Evolutionary conservation across 2,113 vertebrate species (phyloP), one percentile per base, ranked within the genome.

Genomic region (Phyllostomus hastatus): DNA sequence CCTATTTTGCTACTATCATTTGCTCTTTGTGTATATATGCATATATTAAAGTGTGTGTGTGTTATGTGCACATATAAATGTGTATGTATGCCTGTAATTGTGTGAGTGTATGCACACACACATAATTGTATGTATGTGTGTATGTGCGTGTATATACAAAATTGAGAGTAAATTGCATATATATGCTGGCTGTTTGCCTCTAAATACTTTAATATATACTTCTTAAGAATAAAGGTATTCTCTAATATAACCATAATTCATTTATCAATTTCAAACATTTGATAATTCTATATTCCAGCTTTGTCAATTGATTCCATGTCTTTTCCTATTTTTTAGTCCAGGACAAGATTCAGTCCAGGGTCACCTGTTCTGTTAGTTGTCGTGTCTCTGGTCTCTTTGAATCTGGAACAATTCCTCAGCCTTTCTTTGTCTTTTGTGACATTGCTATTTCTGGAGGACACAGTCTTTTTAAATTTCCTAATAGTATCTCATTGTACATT

Each of bases 1-100:
- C 52, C 46, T 41, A 22, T 22, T 85, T 95, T 95, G 69, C 50
- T 81, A 73, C 90, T 94, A 70, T 46, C 14, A 73, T 92, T 92
- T 89, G 72, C 33, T 85, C 9, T 69, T 57, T 66, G 5, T 90
- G 11, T 84, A 35, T 57, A 26, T 80, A 26, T 54, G 4, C 14
- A 14, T 48, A 7, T 52, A 12, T 79, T 7, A 54, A 69, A 28
- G 54, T 54, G 26, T 66, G 8, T 54, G 4, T 70, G n/a, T 70
- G 3, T 78, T 78, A 16, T n/a, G 31, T n/a, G 31, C 64, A 66
- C 31, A 19, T 75, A 5, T 50, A 50, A 15, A 41, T 19, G 15
- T 61, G 10, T 59, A 1, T 22, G 15, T 50, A 4, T 80, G 7
- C 28, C 28, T 66, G 61, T 35, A 4, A 52, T 33, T 59, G 11